Conservation (phyloP, 2,113 vertebrate species). For the Australoheros scitulus region DNA sequence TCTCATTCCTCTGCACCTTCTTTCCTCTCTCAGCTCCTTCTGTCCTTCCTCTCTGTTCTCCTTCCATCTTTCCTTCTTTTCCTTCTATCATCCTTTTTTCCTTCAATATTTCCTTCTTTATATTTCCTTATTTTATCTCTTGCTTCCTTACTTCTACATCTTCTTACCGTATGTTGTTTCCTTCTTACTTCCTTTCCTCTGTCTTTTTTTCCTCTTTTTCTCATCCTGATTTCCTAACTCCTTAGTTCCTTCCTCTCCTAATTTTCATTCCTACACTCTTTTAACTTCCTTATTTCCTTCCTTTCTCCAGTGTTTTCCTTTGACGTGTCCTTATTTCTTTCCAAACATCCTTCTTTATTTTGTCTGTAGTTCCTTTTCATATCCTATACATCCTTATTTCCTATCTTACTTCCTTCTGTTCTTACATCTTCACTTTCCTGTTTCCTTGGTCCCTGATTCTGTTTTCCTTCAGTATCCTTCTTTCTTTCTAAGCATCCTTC, state of each 20-base stretch:
- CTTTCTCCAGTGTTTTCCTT: no score
- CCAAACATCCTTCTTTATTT: no score
- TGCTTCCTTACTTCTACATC: no score
- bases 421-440: background rate
- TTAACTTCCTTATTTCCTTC: no score
- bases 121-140: no score
- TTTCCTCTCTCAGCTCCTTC: background rate
- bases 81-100: no score
- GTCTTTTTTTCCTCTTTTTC: background rate
- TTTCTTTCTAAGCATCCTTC: background rate
- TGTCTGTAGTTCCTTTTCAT: no score
- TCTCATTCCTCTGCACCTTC: background rate
- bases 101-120: no score
- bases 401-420: background rate
- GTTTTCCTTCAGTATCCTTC: background rate
- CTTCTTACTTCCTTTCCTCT: background rate
- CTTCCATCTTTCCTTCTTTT: no score
- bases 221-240: background rate
- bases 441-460: background rate
- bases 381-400: no score
- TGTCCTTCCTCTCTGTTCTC: background rate
- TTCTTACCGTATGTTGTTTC: background rate
- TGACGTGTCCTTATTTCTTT: background rate
- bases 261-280: background rate
- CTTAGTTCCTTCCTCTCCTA: no score